Evolutionary conservation across 2,113 vertebrate species (phyloP).

Genomic region (Lepus timidus): DNA sequence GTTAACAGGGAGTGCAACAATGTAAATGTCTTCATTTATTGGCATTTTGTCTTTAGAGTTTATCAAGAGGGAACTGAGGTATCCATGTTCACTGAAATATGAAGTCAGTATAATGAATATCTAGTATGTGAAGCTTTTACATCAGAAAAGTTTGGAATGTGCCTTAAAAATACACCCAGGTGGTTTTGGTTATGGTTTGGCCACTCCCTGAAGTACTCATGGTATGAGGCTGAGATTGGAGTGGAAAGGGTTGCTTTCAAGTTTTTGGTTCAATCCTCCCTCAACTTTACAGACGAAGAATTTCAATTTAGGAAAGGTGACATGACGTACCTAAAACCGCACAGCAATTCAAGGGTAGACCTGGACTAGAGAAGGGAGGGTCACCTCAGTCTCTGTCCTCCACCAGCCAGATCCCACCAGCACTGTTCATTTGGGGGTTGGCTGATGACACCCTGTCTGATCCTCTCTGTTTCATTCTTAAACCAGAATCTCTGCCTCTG

Average conservation of each 20-base stretch:
- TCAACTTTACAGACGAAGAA: background rate
- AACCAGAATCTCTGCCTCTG: background rate
- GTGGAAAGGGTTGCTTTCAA: background rate
- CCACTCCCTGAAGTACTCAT: background rate
- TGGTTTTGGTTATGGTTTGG: background rate
- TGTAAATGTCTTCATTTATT: background rate
- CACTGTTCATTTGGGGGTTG: background rate
- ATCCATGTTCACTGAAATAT: background rate
- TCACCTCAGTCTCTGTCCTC: background rate
- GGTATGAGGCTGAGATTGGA: background rate
- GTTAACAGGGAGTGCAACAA: background rate
- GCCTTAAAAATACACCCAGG: background rate
- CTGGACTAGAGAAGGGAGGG: background rate
- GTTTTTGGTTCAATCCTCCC: background rate
- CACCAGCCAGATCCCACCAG: background rate
- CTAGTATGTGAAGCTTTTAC: background rate
- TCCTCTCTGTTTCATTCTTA: background rate
- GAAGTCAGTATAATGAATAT: background rate
- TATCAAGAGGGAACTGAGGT: background rate
- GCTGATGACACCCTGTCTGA: background rate
- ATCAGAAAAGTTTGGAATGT: background rate
- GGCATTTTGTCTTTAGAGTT: slow-evolving; percentile 31
- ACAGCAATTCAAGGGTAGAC: background rate
- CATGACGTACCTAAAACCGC: background rate
- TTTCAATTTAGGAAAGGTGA: background rate